A percentile compares a stretch with the other conserved stretches of the same genome.
phyloP scores from a whole-genome alignment of 2,888 invertebrate species.

The Ormyrus thymus region DNA sequence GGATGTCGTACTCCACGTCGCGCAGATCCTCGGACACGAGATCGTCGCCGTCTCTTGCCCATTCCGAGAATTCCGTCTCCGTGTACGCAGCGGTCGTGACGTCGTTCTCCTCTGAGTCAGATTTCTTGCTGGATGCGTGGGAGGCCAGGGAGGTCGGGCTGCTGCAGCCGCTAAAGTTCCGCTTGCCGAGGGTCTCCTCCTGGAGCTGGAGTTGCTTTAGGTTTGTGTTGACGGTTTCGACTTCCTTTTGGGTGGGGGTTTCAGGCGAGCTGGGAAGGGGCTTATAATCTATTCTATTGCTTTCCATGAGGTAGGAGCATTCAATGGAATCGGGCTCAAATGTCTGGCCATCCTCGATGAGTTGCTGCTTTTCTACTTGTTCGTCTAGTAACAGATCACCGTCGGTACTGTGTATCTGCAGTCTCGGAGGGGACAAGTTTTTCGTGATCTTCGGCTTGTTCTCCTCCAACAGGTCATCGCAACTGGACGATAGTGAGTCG shows the following conservation, averaged over 20 bases:
- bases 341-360: conserved; percentile 57
- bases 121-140: conserved; percentile 64
- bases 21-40: conserved; percentile 84
- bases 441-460: conserved; percentile 71
- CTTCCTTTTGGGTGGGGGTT: conserved; percentile 49
- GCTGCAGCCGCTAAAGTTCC: conserved; percentile 73
- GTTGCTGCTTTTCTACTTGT: conserved; percentile 59
- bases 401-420: conserved; percentile 84
- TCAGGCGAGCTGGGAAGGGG: background rate
- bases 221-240: conserved; percentile 67
- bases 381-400: conserved; percentile 80
- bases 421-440: conserved; percentile 79
- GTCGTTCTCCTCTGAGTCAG: conserved; percentile 82
- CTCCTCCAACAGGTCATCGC: conserved; percentile 65
- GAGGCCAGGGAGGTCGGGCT: conserved; percentile 77
- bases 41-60: conserved; percentile 86
- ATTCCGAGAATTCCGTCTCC: conserved; percentile 92
- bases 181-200: conserved; percentile 63
- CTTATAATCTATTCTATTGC: background rate
- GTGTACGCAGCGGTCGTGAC: conserved; percentile 84
- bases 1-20: conserved; percentile 79
- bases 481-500: conserved; percentile 78
- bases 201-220: conserved; percentile 67
- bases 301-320: conserved; percentile 55
- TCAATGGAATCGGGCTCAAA: conserved; percentile 74